phyloP scores from a whole-genome alignment of 2,888 invertebrate species.

The Cartodere bifasciata region DNA sequence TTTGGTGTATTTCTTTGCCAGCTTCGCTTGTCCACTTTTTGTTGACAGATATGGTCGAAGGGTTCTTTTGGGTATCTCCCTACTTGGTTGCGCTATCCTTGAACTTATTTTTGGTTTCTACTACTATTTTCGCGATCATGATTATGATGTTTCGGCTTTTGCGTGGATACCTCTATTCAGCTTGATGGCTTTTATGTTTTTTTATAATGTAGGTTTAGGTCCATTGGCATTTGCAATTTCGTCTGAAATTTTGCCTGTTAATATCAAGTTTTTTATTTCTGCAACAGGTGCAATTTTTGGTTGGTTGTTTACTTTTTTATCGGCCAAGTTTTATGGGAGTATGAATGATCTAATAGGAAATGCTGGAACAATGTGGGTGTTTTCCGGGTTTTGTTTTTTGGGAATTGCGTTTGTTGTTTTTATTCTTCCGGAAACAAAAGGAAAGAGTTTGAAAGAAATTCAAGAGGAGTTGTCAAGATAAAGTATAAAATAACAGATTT shows the following conservation, averaged over 20 bases:
- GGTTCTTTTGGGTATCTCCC: slow-evolving; percentile 55
- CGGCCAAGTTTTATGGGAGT: slow-evolving; percentile 54
- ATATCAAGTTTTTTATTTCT: slow-evolving; percentile 59
- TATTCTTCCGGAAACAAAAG: slow-evolving; percentile 39
- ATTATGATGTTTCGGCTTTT: slow-evolving; percentile 38
- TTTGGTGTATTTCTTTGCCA: slow-evolving; percentile 56
- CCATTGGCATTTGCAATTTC: slow-evolving; percentile 70
- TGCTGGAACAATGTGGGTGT: slow-evolving; percentile 58
- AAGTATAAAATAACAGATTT: background rate
- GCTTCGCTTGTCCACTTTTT: slow-evolving; percentile 57
- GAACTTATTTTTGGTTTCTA: slow-evolving; percentile 40
- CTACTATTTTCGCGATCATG: slow-evolving; percentile 37
- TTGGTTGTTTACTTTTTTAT: slow-evolving; percentile 58
- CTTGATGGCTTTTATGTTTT: slow-evolving; percentile 50
- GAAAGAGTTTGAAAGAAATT: slow-evolving; percentile 67
- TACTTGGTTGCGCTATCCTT: slow-evolving; percentile 49
- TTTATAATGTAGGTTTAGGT: slow-evolving; percentile 44
- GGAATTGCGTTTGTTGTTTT: slow-evolving; percentile 1
- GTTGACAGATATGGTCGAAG: slow-evolving; percentile 66
- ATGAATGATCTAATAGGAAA: slow-evolving; percentile 44
- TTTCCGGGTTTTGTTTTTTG: slow-evolving; percentile 24
- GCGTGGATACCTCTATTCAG: slow-evolving; percentile 64
- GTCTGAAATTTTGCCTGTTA: slow-evolving; percentile 67
- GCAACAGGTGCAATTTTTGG: slow-evolving; percentile 63
- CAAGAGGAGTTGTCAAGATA: slow-evolving; percentile 37